Percentiles rank a stretch among this genome's conserved stretches.
Evolutionary conservation across 2,113 vertebrate genomes (phyloP).

Genomic region (Henicopernis longicauda): DNA sequence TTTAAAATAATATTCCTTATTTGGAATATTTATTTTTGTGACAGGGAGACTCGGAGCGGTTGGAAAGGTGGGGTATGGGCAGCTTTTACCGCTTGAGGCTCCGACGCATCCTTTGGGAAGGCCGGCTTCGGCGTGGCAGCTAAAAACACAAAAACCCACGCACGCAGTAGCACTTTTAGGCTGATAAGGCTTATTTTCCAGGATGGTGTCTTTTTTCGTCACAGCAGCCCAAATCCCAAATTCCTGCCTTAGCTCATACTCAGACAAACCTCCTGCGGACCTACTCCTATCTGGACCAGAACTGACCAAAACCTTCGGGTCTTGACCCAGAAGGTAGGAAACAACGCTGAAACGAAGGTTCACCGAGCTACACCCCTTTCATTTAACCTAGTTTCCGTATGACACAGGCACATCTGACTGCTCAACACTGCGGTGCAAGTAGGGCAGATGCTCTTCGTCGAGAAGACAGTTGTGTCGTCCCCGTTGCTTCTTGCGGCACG

Average conservation of each 20-base stretch:
- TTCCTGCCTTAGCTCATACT: neutral
- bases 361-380: neutral
- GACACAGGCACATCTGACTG: constrained; percentile 1
- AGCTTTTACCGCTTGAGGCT: neutral
- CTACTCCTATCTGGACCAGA: neutral
- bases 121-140: neutral
- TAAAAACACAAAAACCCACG: neutral
- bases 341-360: neutral
- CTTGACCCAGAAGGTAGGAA: neutral
- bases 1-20: too few relatives aligned
- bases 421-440: rapidly evolving
- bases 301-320: neutral
- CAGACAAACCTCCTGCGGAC: neutral
- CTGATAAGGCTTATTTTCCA: neutral
- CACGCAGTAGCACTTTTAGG: neutral
- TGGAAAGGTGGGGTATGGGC: neutral
- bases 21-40: constrained; percentile 40
- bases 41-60: neutral
- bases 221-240: neutral
- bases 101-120: neutral
- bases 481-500: neutral
- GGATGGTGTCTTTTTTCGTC: neutral
- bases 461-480: neutral
- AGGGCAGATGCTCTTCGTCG: neutral
- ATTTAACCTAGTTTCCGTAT: constrained; percentile 51